Evolutionary conservation across 2,797 vertebrate genomes (phyloP).

Genomic region (Oreochromis grahami): DNA sequence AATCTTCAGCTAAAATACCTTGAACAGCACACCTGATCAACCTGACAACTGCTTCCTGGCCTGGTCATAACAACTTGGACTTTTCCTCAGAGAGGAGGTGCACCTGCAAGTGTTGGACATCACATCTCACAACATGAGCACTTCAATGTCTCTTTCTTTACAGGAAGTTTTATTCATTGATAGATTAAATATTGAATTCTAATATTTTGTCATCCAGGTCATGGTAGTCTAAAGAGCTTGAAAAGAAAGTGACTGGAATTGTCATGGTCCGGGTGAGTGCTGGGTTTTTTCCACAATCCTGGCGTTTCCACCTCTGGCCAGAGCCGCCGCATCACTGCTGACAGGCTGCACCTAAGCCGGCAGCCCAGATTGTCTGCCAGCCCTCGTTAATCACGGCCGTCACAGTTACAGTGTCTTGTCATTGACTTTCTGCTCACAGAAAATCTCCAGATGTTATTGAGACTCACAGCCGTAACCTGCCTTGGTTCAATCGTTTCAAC

Average conservation of each 20-base stretch:
- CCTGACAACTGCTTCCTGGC: neutral
- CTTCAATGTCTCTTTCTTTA: neutral
- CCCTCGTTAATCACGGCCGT: neutral
- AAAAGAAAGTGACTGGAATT: neutral
- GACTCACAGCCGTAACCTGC: neutral
- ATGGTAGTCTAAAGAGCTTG: neutral
- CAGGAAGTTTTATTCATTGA: neutral
- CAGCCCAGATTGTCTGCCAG: neutral
- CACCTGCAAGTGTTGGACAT: neutral
- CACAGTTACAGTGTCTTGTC: neutral
- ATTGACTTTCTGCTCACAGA: neutral
- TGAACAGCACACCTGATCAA: neutral
- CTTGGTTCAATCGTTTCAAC: neutral
- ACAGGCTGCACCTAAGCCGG: neutral
- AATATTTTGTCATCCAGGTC: neutral
- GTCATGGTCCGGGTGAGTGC: neutral
- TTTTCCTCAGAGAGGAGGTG: neutral
- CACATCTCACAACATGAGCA: neutral
- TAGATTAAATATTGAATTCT: neutral
- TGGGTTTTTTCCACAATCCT: rapidly evolving
- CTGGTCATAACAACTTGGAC: rapidly evolving
- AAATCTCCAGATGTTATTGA: neutral
- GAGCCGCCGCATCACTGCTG: neutral
- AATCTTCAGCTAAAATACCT: neutral
- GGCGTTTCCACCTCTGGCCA: neutral